Conservation (phyloP, 2,113 vertebrate species). For the Centropus unirufus region DNA sequence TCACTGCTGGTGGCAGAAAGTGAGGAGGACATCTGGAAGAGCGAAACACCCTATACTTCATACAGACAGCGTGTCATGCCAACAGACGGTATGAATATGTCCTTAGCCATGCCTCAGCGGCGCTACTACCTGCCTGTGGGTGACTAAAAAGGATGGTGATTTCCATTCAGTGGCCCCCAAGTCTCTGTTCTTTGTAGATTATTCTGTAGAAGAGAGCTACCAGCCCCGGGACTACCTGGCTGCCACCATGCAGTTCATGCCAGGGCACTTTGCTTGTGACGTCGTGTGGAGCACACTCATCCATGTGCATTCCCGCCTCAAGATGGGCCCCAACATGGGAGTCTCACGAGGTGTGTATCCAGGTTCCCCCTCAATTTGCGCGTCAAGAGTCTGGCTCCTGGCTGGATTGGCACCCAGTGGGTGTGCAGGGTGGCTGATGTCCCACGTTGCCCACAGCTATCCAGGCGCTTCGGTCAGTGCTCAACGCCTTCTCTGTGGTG, state of each 20-base stretch:
- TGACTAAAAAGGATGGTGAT: background rate
- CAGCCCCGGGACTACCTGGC: constrained; percentile 93
- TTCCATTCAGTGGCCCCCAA: background rate
- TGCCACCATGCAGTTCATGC: constrained; percentile 98
- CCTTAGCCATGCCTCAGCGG: background rate
- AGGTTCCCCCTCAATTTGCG: fast-evolving
- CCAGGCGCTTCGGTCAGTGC: constrained; percentile 93
- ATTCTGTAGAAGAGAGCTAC: constrained; percentile 91
- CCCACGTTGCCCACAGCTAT: constrained; percentile 80
- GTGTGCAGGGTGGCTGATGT: background rate
- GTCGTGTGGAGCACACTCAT: constrained; percentile 97
- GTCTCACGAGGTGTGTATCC: constrained; percentile 87
- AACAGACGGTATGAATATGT: constrained; percentile 82
- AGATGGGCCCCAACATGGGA: constrained; percentile 97
- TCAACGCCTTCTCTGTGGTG: constrained; percentile 94
- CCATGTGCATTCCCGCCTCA: constrained; percentile 94
- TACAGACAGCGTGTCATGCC: constrained; percentile 81
- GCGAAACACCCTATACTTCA: constrained; percentile 85
- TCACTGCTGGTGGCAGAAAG: constrained; percentile 96
- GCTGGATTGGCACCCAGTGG: background rate
- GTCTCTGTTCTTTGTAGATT: constrained; percentile 77
- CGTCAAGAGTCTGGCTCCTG: background rate
- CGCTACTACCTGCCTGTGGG: background rate
- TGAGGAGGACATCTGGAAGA: constrained; percentile 98
- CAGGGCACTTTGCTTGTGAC: constrained; percentile 94